Evolutionary conservation across 2,888 invertebrate genomes (phyloP), one percentile per base, ranked within the genome.

Genomic region (Drosophila tanythrix): DNA sequence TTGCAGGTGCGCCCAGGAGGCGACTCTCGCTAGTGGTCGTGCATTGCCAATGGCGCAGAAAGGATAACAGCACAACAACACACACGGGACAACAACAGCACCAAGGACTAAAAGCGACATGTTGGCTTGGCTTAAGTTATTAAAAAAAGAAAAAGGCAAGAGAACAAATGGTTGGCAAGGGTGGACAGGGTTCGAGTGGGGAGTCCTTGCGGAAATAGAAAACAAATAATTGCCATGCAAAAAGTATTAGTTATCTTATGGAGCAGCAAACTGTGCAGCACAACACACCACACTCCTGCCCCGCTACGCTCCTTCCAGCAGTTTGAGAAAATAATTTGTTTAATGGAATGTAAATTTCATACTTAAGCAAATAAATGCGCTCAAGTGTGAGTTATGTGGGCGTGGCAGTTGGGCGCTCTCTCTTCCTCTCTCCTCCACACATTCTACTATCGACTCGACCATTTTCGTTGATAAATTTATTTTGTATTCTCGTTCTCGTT

Each of bases 151-250:
- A 72, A 72, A 76, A 38, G 38, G 52, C 53, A 66, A 71, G 68
- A 76, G 60, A 64, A 56, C 64, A 66, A 57, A 59, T 46, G 21
- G 55, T 35, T 15, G 46, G 3, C 53, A 53, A 3, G 1, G 43
- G 10, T 36, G 36, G 21, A 11, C n/a, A 29, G 15, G 31, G 31
- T 35, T n/a, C 55, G 51, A 50, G 48, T 48, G 31, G 31, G 46
- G 27, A 55, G 33, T 35, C 50, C 62, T 57, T 66, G 82, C 64
- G 65, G 68, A 70, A 74, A 79, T 79, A 79, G 83, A 79, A 86
- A 87, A 88, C 90, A 87, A 89, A 90, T 90, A 87, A 87, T 90
- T 90, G 88, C 78, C 80, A 90, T 87, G 88, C 88, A 90, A 89
- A 90, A 84, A 77, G 82, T 87, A 72, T 89, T 83, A 81, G 89